phyloP scores from a whole-genome alignment of 2,888 invertebrate species.

The Entomobrya proxima region DNA sequence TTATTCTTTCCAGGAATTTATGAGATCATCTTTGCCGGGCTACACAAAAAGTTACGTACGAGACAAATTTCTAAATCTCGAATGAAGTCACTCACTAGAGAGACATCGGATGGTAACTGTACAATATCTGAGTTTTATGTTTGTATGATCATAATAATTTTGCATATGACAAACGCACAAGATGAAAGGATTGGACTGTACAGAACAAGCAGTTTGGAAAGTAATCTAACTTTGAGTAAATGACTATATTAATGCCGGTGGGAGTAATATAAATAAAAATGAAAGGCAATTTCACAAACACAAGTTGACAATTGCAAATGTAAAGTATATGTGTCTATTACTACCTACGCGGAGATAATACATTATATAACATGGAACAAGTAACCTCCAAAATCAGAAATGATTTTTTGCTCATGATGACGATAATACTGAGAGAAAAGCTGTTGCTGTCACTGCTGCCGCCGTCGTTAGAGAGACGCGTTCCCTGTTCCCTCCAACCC shows the following conservation, averaged over 20 bases:
- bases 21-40: slow-evolving; percentile 50
- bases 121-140: not conserved
- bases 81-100: slow-evolving; percentile 2
- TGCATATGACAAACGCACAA: not conserved
- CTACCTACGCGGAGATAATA: not conserved
- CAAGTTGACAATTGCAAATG: slow-evolving; percentile 60
- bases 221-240: slow-evolving; percentile 35
- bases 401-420: slow-evolving; percentile 29
- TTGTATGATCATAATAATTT: slow-evolving; percentile 1
- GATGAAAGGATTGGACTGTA: not conserved
- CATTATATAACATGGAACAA: not conserved
- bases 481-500: not conserved
- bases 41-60: slow-evolving; percentile 30
- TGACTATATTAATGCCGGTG: slow-evolving; percentile 57
- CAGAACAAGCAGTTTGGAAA: not conserved
- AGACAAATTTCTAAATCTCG: not conserved
- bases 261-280: slow-evolving; percentile 64
- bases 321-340: slow-evolving; percentile 1
- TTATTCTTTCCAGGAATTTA: slow-evolving; percentile 44
- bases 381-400: slow-evolving; percentile 2
- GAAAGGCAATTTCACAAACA: slow-evolving; percentile 64
- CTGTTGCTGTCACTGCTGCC: slow-evolving; percentile 31
- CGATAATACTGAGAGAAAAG: slow-evolving; percentile 16
- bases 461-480: not conserved
- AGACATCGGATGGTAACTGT: not conserved